Percentiles rank a stretch among this genome's conserved stretches.
Conservation (phyloP, 2,888 invertebrate genomes). For the Caenorhabditis zanzibari region DNA sequence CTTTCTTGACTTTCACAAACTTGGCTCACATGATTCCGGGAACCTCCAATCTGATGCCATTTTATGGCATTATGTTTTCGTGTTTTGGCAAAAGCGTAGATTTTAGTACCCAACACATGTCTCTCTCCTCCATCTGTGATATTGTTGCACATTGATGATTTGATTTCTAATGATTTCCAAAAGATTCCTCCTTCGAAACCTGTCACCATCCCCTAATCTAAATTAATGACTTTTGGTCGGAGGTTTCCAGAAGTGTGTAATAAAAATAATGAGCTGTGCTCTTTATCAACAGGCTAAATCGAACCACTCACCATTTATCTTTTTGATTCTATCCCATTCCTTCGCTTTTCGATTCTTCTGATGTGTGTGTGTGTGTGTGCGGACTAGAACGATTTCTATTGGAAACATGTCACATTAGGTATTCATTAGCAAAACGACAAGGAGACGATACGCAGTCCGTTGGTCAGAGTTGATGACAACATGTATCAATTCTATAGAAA, state of each 20-base stretch:
- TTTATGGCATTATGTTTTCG: slow-evolving; percentile 37
- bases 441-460: slow-evolving; percentile 47
- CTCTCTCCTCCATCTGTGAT: slow-evolving; percentile 24
- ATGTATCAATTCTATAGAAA: slow-evolving; percentile 26
- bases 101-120: slow-evolving; percentile 41
- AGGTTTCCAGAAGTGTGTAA: slow-evolving; percentile 46
- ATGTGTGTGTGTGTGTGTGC: background rate
- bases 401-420: slow-evolving; percentile 62
- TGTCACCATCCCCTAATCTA: slow-evolving; percentile 51
- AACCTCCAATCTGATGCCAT: background rate
- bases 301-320: slow-evolving; percentile 31
- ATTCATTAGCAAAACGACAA: slow-evolving; percentile 55
- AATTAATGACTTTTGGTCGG: slow-evolving; percentile 56
- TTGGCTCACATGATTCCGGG: background rate
- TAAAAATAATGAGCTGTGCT: slow-evolving; percentile 58
- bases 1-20: background rate
- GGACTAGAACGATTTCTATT: slow-evolving; percentile 18
- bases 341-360: slow-evolving; percentile 29
- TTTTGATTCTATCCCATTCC: slow-evolving; percentile 4
- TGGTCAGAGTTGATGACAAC: slow-evolving; percentile 47
- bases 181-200: slow-evolving; percentile 9
- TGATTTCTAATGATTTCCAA: slow-evolving; percentile 8
- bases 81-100: slow-evolving; percentile 13
- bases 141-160: slow-evolving; percentile 21
- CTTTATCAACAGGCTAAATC: slow-evolving; percentile 42